These are phyloP conservation scores for Branchellion lobata DNA, from an alignment of 2,888 invertebrate species.

Conservation along the genomic window DNA sequence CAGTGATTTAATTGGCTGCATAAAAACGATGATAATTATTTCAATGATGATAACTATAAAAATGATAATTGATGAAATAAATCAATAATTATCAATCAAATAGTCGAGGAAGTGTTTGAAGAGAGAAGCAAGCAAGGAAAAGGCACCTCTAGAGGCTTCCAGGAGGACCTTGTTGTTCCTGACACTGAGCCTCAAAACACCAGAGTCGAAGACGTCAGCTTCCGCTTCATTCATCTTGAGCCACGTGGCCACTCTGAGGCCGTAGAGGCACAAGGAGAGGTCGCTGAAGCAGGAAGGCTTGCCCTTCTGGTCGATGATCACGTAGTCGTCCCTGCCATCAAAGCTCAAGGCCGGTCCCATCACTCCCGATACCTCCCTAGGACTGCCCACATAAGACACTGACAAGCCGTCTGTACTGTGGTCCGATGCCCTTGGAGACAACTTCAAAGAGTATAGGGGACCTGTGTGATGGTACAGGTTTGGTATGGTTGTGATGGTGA, in stretches of 20 bases:
- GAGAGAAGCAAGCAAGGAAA: too few species aligned
- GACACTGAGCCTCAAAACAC: constrained; percentile 53
- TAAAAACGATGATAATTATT: too few species aligned
- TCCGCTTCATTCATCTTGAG: constrained; percentile 53
- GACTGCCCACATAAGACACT: constrained; percentile 55
- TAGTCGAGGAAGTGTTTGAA: too few species aligned
- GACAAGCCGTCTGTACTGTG: constrained; percentile 55
- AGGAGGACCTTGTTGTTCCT: constrained; percentile 53
- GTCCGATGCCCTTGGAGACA: constrained; percentile 54
- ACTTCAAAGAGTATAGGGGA: constrained; percentile 56
- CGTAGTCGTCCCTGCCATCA: constrained; percentile 55
- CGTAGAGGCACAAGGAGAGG: constrained; percentile 55
- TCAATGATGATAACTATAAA: background rate
- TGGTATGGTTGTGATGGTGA: too few species aligned
- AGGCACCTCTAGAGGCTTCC: constrained; percentile 53
- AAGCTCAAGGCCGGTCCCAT: constrained; percentile 56
- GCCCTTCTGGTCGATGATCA: constrained; percentile 55
- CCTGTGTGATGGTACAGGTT: constrained; percentile 55
- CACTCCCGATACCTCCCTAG: constrained; percentile 53
- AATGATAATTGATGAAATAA: background rate
- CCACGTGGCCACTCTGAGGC: constrained; percentile 57
- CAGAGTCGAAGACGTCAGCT: constrained; percentile 54
- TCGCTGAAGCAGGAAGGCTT: constrained; percentile 54
- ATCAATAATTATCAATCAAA: background rate
- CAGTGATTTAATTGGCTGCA: background rate